phyloP scores from a whole-genome alignment of 2,797 vertebrate species.

The Phrynocephalus vlangalii region DNA sequence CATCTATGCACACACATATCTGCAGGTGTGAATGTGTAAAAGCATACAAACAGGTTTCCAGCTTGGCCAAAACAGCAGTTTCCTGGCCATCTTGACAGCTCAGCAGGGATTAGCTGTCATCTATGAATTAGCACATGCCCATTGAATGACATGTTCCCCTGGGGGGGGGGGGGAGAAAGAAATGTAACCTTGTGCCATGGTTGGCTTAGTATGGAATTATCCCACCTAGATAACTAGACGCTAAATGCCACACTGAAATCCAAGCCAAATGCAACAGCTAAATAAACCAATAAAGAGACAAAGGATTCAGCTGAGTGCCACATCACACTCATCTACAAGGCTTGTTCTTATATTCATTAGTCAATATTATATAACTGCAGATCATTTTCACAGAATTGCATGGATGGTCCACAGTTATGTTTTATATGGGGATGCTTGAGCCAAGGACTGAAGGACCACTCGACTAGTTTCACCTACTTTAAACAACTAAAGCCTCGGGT shows the following conservation, averaged over 20 bases:
- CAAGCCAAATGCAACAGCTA: background rate
- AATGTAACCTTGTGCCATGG: background rate
- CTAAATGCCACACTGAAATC: background rate
- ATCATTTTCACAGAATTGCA: background rate
- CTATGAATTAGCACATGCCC: background rate
- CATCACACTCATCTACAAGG: too few species aligned
- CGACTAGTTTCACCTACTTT: background rate
- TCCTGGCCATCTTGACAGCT: background rate
- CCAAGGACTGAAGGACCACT: background rate
- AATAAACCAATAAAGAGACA: background rate
- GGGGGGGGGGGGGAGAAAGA: background rate
- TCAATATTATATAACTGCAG: slow-evolving; percentile 1
- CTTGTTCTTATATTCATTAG: background rate
- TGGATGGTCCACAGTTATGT: background rate
- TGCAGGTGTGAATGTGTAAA: background rate
- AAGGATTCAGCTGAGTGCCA: background rate
- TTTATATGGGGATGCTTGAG: background rate
- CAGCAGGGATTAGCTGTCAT: background rate
- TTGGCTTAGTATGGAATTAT: background rate
- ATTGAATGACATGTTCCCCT: background rate
- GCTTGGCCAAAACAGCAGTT: background rate
- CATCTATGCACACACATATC: background rate
- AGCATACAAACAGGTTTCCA: background rate
- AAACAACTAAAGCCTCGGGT: background rate
- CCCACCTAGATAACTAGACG: background rate